Conservation (phyloP, 2,113 vertebrate genomes). For the Dromaius novaehollandiae region DNA sequence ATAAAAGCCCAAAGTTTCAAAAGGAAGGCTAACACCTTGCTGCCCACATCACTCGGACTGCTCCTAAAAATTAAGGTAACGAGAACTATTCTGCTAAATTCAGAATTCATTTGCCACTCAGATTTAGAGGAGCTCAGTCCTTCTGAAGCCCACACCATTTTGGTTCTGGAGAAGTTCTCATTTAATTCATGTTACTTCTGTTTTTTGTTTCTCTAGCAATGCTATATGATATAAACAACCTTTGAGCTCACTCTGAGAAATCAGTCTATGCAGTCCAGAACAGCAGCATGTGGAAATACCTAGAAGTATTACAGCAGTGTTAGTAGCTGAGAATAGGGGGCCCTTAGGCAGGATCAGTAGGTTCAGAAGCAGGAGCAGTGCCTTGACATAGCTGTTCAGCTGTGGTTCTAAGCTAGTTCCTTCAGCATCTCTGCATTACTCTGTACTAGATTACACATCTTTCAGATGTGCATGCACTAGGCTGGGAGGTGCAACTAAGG, state of each 20-base stretch:
- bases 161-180: not conserved
- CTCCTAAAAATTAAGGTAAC: too few species aligned
- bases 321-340: not conserved
- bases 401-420: not conserved
- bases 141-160: too few species aligned
- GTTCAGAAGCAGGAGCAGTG: not conserved
- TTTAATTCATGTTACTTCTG: not conserved
- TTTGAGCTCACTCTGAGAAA: not conserved
- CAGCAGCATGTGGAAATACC: not conserved
- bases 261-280: not conserved
- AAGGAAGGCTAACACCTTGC: too few species aligned
- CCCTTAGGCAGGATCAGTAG: not conserved
- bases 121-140: too few species aligned
- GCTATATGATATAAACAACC: fast-evolving
- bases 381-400: not conserved
- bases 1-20: too few species aligned
- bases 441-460: not conserved
- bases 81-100: too few species aligned
- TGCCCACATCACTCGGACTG: too few species aligned
- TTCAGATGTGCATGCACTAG: not conserved
- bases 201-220: not conserved
- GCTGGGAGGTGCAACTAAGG: not conserved
- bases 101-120: too few species aligned
- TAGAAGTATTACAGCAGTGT: fast-evolving
- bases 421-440: not conserved